A percentile compares a stretch with the other conserved stretches of the same genome.
Evolutionary conservation across 1,140 invertebrate genomes (phyloP).

Genomic region (Formica selysi): DNA sequence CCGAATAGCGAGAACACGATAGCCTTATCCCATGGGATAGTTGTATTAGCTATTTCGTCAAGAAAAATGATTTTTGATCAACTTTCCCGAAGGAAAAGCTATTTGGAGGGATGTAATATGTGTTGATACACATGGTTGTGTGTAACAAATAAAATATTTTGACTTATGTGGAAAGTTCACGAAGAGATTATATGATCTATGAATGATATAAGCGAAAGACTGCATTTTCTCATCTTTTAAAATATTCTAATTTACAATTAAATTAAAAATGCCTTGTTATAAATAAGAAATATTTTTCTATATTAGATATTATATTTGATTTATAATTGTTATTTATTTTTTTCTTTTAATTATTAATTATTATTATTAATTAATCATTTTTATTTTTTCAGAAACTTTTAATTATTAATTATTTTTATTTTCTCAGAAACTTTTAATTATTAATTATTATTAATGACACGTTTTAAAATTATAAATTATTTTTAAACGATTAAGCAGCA

Average conservation of each 20-base stretch:
- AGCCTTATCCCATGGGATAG: background rate
- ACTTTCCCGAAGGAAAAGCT: background rate
- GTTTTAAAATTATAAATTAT: background rate
- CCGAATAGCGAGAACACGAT: conserved; percentile 18
- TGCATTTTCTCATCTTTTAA: background rate
- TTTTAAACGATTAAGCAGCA: background rate
- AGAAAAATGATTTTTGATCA: background rate
- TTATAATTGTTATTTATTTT: background rate
- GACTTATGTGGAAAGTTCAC: background rate
- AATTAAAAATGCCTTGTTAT: too few relatives aligned
- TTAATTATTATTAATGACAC: background rate
- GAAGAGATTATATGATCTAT: background rate
- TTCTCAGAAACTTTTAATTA: too few relatives aligned
- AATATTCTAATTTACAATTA: background rate
- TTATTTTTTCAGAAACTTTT: background rate
- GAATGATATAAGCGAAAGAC: background rate
- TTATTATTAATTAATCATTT: background rate
- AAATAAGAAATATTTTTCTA: background rate
- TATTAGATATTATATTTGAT: background rate
- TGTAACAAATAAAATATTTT: background rate
- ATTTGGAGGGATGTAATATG: background rate
- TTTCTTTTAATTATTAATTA: too few relatives aligned
- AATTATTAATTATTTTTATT: background rate
- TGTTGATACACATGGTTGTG: too few relatives aligned
- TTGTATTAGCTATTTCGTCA: background rate